phyloP scores from a whole-genome alignment of 2,113 vertebrate species.

The rabbit (Oryctolagus cuniculus) region mOryCun1.1 NC_091443.1:22282001-22282500 shows the following conservation, averaged over 20 bases:
- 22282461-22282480: not conserved
- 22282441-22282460: constrained; percentile 43
- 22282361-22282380: constrained; percentile 61
- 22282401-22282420: not conserved
- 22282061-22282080: not conserved
- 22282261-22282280: constrained; percentile 47
- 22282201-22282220: not conserved
- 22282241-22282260: constrained; percentile 42
- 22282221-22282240: constrained; percentile 57
- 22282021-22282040: constrained; percentile 64
- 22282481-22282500: constrained; percentile 1
- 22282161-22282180: constrained; percentile 33
- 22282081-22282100: not conserved
- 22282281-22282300: constrained; percentile 24
- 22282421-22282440: constrained; percentile 14
- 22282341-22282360: constrained; percentile 51
- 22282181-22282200: constrained; percentile 46
- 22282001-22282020: constrained; percentile 66
- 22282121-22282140: not conserved
- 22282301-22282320: constrained; percentile 43
- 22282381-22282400: constrained; percentile 28
- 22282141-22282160: constrained; percentile 26
- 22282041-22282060: constrained; percentile 12
- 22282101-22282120: not conserved
- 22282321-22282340: constrained; percentile 46